Percentiles rank a stretch among this genome's conserved stretches.
Conservation (phyloP, 2,888 invertebrate species). For the Cryptops parisi region DNA sequence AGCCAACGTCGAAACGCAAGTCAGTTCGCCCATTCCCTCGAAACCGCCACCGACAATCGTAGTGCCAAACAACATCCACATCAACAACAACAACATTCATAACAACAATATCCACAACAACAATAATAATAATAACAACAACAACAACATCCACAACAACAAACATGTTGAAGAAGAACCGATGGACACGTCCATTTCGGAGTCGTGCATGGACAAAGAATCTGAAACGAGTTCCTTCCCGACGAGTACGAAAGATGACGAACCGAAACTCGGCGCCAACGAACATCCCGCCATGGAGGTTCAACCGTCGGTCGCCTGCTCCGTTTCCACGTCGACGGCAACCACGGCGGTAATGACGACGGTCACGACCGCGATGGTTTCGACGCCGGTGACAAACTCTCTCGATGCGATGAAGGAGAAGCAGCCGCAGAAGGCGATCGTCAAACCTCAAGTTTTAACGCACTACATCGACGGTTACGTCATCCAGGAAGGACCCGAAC, state of each 20-base stretch:
- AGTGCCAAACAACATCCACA: neutral
- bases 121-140: too few relatives aligned
- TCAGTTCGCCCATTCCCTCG: neutral
- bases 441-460: slow-evolving; percentile 86
- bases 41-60: neutral
- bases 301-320: neutral
- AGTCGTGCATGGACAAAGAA: neutral
- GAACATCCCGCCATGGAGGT: neutral
- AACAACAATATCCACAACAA: too few relatives aligned
- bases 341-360: slow-evolving; percentile 23
- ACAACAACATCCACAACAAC: too few relatives aligned
- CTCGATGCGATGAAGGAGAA: slow-evolving; percentile 18
- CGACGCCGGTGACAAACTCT: slow-evolving; percentile 22
- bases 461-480: slow-evolving; percentile 95
- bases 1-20: slow-evolving; percentile 13
- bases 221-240: neutral
- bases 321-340: neutral
- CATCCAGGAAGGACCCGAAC: slow-evolving; percentile 65
- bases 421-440: slow-evolving; percentile 63
- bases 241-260: neutral
- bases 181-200: neutral
- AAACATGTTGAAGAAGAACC: slow-evolving; percentile 4
- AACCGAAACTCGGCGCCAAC: neutral
- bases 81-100: too few relatives aligned
- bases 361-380: slow-evolving; percentile 21